phyloP scores from a whole-genome alignment of 2,113 vertebrate genomes.

The Pelusios castaneus region DNA sequence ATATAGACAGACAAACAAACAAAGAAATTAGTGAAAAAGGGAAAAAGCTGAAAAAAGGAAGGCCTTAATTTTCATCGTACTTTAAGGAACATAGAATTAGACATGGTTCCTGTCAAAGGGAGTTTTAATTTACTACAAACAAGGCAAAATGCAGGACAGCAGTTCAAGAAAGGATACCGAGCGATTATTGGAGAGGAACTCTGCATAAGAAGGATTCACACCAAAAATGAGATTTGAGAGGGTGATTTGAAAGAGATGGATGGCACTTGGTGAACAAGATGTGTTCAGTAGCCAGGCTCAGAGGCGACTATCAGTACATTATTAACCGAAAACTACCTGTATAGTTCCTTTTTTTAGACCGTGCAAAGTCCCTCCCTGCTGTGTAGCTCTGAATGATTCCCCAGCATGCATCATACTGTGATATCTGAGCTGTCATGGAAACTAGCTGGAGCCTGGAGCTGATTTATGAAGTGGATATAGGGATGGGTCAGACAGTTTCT shows the following conservation, averaged over 20 bases:
- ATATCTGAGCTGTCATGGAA: conserved; percentile 45
- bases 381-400: conserved; percentile 9
- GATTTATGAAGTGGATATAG: neutral
- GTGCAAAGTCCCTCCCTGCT: neutral
- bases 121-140: neutral
- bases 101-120: neutral
- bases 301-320: neutral
- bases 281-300: neutral
- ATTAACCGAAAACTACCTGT: neutral
- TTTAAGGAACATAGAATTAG: neutral
- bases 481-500: neutral
- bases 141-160: neutral
- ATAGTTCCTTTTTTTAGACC: neutral
- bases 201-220: neutral
- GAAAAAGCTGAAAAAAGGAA: neutral
- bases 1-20: neutral
- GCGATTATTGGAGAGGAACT: neutral
- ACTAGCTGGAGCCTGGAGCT: conserved; percentile 37
- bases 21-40: neutral
- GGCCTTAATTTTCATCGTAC: neutral
- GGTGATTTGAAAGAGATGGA: neutral
- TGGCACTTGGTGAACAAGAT: neutral
- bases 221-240: neutral
- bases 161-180: neutral
- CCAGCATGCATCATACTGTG: neutral